phyloP scores from a whole-genome alignment of 1,140 invertebrate genomes.

The Apis cerana region DNA sequence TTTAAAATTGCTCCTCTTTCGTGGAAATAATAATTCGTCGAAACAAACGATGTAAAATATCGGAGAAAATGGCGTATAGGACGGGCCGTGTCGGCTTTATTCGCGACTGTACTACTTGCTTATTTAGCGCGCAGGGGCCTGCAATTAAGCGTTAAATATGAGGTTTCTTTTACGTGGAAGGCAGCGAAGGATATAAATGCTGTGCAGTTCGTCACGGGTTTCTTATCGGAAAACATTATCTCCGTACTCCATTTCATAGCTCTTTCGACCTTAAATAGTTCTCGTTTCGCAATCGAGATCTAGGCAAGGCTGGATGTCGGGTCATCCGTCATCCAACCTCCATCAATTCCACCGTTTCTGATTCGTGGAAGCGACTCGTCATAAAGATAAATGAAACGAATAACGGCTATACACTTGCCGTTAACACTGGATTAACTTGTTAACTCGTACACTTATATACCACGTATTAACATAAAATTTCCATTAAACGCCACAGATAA shows the following conservation, averaged over 20 bases:
- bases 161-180: background rate
- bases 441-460: too few species aligned
- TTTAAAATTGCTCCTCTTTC: too few species aligned
- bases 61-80: background rate
- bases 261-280: background rate
- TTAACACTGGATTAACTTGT: background rate
- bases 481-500: background rate
- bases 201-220: background rate
- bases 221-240: conserved; percentile 26
- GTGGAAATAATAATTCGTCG: too few species aligned
- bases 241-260: background rate
- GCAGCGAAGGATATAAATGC: background rate
- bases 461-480: background rate
- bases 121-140: background rate
- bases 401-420: background rate
- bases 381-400: background rate
- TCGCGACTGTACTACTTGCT: background rate
- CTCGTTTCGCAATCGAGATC: background rate
- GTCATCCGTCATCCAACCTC: background rate
- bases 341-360: background rate
- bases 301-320: background rate
- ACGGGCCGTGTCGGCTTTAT: background rate
- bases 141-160: conserved; percentile 19
- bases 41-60: background rate
- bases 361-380: background rate